Conservation (phyloP, 2,888 invertebrate genomes). For the Fragum fragum region DNA sequence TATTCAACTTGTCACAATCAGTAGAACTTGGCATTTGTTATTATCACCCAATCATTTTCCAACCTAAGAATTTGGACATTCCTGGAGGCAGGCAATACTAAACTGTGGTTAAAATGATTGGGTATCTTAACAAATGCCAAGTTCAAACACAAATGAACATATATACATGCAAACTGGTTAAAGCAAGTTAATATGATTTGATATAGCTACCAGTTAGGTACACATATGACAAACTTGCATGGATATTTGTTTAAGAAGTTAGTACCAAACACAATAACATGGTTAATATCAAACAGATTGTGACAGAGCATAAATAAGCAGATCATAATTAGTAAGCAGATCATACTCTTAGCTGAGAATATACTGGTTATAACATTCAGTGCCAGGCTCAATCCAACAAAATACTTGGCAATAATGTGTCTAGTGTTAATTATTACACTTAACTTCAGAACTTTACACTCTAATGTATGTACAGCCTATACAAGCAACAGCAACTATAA, state of each 20-base stretch:
- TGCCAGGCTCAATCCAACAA: constrained; percentile 13
- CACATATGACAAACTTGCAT: constrained; percentile 1
- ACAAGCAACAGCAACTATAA: constrained; percentile 8
- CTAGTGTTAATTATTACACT: constrained; percentile 11
- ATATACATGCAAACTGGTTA: constrained; percentile 14
- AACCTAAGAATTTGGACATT: no score
- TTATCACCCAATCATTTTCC: no score
- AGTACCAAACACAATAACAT: no score
- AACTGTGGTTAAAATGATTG: background rate
- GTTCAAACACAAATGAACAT: constrained; percentile 16
- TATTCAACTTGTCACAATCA: no score
- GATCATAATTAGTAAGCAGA: constrained; percentile 10
- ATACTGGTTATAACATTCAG: constrained; percentile 18
- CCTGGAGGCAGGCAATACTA: constrained; percentile 4
- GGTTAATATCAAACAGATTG: no score
- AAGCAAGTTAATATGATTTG: constrained; percentile 8
- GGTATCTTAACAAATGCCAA: background rate
- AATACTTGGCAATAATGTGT: constrained; percentile 18
- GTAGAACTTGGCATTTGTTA: no score
- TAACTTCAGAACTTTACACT: constrained; percentile 2
- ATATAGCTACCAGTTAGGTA: constrained; percentile 1
- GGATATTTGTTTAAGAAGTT: background rate
- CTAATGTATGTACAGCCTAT: constrained; percentile 13
- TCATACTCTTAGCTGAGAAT: constrained; percentile 8
- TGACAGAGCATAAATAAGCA: background rate